phyloP scores from a whole-genome alignment of 1,140 invertebrate genomes.

The Aricia agestis region DNA sequence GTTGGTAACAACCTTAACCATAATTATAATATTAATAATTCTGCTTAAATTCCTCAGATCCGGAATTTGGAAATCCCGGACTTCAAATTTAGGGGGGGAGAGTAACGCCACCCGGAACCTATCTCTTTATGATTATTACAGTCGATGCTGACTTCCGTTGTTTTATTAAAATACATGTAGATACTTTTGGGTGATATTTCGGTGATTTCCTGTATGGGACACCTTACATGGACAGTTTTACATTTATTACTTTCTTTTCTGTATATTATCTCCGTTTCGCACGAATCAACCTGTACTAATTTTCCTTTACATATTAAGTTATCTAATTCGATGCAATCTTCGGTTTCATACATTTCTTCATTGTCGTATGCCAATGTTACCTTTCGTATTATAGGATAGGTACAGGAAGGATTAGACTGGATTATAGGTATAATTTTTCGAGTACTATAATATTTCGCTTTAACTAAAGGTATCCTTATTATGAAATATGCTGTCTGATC shows the following conservation, averaged over 20 bases:
- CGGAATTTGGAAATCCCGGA: conserved; percentile 14
- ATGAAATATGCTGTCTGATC: conserved; percentile 21
- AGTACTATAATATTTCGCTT: conserved; percentile 16
- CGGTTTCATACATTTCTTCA: conserved; percentile 27
- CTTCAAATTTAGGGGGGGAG: conserved; percentile 23
- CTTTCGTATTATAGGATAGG: conserved; percentile 31
- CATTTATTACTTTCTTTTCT: conserved; percentile 27
- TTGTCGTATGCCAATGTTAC: conserved; percentile 26
- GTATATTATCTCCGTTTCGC: conserved; percentile 25
- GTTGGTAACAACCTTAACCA: background rate
- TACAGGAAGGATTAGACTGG: conserved; percentile 26
- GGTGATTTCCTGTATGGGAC: conserved; percentile 21
- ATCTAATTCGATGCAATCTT: conserved; percentile 22
- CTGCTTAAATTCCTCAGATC: conserved; percentile 15
- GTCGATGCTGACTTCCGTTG: too few species aligned
- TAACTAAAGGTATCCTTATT: too few species aligned
- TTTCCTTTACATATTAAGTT: conserved; percentile 25
- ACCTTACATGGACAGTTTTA: conserved; percentile 24
- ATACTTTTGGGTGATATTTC: conserved; percentile 25
- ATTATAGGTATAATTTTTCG: conserved; percentile 30
- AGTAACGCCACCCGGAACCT: conserved; percentile 1
- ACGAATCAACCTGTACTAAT: conserved; percentile 11
- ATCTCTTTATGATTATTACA: background rate
- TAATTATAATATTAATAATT: conserved; percentile 8
- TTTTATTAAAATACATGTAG: conserved; percentile 23